Conservation (phyloP, 1,140 invertebrate species). For the Papilio machaon region DNA sequence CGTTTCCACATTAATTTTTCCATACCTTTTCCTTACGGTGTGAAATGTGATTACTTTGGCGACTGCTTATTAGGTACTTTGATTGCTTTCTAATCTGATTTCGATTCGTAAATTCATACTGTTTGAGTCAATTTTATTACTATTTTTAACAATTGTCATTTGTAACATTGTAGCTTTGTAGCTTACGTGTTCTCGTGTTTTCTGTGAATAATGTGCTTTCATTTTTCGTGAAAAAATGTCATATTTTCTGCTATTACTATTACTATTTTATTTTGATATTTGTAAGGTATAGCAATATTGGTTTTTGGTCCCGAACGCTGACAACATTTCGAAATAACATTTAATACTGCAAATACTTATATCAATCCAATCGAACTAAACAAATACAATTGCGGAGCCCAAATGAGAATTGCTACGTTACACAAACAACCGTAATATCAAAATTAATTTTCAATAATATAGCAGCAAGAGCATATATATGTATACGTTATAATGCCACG, state of each 20-base stretch:
- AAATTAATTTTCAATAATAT: neutral
- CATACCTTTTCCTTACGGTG: neutral
- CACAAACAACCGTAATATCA: neutral
- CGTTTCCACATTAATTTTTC: neutral
- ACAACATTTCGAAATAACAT: neutral
- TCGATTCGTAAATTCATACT: neutral
- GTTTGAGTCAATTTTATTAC: neutral
- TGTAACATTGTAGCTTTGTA: neutral
- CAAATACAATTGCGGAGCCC: neutral
- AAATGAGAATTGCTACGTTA: neutral
- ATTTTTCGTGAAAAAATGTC: too few relatives aligned
- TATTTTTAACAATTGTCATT: neutral
- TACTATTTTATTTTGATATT: neutral
- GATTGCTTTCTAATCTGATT: conserved; percentile 25
- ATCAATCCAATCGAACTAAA: neutral
- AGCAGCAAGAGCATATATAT: neutral
- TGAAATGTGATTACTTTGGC: conserved; percentile 11
- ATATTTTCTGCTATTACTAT: neutral
- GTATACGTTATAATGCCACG: too few relatives aligned
- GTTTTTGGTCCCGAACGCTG: neutral
- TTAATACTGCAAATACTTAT: neutral
- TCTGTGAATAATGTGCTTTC: too few relatives aligned
- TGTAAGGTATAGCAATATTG: neutral
- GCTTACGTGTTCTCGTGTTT: neutral
- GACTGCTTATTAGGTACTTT: conserved; percentile 8